A percentile compares a stretch with the other conserved stretches of the same genome.
Conservation (phyloP, 2,888 invertebrate genomes). For the Hemistola chrysoprasaria region DNA sequence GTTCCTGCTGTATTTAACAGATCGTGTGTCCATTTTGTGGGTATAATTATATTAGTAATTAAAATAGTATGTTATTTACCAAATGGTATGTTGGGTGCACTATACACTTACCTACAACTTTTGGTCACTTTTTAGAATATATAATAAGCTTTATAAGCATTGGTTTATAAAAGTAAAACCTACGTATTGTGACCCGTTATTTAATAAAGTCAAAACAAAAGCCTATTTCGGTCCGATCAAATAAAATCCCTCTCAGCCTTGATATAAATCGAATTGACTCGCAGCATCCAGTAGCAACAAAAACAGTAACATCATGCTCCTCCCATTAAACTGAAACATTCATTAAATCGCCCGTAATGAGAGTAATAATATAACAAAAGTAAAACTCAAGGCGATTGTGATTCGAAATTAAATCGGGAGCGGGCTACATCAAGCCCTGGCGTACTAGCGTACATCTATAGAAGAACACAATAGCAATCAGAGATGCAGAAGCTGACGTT, state of each 20-base stretch:
- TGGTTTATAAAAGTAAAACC: no score
- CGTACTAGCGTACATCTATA: constrained; percentile 12
- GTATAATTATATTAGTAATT: no score
- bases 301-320: constrained; percentile 40
- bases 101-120: no score
- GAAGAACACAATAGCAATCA: constrained; percentile 63
- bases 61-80: no score
- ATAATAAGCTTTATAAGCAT: no score
- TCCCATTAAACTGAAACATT: constrained; percentile 51
- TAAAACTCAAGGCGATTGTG: constrained; percentile 47
- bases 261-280: constrained; percentile 32
- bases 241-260: constrained; percentile 20
- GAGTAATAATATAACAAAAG: constrained; percentile 51
- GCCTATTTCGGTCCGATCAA: no score
- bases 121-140: no score
- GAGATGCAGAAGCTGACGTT: constrained; percentile 50
- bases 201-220: no score
- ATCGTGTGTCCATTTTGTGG: no score
- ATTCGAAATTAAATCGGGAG: constrained; percentile 61
- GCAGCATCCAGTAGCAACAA: constrained; percentile 29
- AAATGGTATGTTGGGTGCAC: no score
- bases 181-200: no score
- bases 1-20: no score
- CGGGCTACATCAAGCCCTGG: constrained; percentile 53
- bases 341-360: constrained; percentile 52